Base-by-base conservation (phyloP, 1,140 invertebrate genomes). In the Harpegnathos saltator region DNA sequence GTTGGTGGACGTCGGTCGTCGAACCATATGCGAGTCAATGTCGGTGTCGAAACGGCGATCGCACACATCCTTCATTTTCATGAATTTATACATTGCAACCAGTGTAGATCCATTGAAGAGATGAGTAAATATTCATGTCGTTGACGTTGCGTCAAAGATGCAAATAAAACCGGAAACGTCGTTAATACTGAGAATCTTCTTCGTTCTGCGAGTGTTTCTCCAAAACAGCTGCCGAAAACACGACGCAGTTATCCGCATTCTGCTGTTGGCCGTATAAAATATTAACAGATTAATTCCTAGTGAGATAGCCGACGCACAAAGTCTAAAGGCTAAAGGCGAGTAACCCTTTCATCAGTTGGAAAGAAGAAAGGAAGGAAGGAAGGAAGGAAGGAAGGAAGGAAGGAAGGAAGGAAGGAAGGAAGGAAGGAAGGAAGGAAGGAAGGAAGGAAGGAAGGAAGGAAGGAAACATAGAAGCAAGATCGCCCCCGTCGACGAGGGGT, bases 401-500 rank as follows among this genome's bases (percentile, higher is more conserved):
- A 62, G 58, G 80, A 65, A 82, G 61, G 68, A 71, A 85, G 81
- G 73, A 89, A 86, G 82, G 73, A 89, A 87, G 80, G 84, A 89
- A 86, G 85, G 77, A 89, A 87, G 80, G 85, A 89, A 86, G 85
- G 1, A 33, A 33, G 29, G n/a, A n/a, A 82, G 56, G 29, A 86
- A 84, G 65, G 71, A 68, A 71, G 82, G 66, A 71, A 68, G 61
- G 74, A 54, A 58, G 61, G 48, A 65, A 62, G 58, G 80, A 65
- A 82, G 61, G 68, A 71, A 85, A 83, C 77, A 89, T 88, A 82
- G 73, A 89, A 87, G 80, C 85, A 89, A 86, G 85, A 86, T 86
- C 87, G 63, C 68, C 50, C 63, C 15, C 33, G n/a, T n/a, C n/a
- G 61, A 80, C 73, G 88, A 90, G 90, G 90, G 90, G 90, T 91